phyloP scores from a whole-genome alignment of 2,113 vertebrate genomes.

The Hymenochirus boettgeri region DNA sequence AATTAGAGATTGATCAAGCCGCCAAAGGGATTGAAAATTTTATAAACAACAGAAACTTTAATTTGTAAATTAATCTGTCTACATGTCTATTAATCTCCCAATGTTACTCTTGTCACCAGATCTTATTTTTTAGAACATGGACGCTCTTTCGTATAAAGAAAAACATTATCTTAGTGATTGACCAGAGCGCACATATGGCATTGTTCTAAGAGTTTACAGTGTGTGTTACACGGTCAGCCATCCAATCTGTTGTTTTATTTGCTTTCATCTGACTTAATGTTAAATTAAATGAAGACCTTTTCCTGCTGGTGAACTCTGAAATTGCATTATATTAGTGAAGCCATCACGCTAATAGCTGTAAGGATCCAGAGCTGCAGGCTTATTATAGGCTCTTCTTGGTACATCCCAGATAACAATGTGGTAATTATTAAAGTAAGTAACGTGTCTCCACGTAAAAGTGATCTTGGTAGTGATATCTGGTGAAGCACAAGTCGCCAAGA shows the following conservation, averaged over 20 bases:
- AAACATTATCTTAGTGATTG: too few relatives aligned
- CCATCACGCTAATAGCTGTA: background rate
- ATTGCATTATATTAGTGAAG: conserved; percentile 1
- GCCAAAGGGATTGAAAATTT: background rate
- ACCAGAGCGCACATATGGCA: too few relatives aligned
- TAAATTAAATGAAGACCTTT: conserved; percentile 18
- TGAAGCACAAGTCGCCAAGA: too few relatives aligned
- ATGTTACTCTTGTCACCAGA: conserved; percentile 18
- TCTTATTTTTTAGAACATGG: conserved; percentile 27
- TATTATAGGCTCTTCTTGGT: too few relatives aligned
- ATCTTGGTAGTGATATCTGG: too few relatives aligned
- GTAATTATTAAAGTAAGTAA: too few relatives aligned
- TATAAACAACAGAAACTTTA: too few relatives aligned
- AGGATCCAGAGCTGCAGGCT: background rate
- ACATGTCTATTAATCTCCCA: conserved; percentile 22
- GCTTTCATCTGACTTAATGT: conserved; percentile 7
- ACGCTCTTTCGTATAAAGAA: conserved; percentile 20
- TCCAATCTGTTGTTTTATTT: background rate
- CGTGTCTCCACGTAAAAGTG: too few relatives aligned
- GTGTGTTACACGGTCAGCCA: conserved; percentile 1
- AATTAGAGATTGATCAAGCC: background rate
- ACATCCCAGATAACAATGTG: too few relatives aligned
- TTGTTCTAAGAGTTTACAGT: background rate
- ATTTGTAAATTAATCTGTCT: background rate
- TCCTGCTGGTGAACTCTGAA: conserved; percentile 11